These are phyloP conservation scores for Platerodrilus igneus DNA, from an alignment of 2,888 invertebrate species.

Conservation along the genomic window DNA sequence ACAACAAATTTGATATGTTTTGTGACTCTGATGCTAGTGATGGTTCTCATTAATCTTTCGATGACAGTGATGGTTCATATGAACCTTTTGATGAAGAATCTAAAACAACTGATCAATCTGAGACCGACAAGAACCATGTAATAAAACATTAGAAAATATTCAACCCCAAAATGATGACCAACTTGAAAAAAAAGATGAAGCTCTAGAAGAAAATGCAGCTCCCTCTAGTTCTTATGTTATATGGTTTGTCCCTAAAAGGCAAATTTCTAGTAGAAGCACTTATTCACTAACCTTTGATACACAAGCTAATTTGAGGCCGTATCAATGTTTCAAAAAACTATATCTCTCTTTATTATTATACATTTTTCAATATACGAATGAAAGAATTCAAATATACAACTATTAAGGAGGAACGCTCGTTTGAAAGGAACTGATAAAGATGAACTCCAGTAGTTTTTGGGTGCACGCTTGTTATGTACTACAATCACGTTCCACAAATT, in stretches of 20 bases:
- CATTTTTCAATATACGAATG: constrained; percentile 8
- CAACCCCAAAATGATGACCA: too few species aligned
- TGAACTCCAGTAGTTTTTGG: constrained; percentile 13
- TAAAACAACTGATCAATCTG: too few species aligned
- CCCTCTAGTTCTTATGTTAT: too few species aligned
- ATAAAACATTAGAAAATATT: too few species aligned
- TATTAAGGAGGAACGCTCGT: neutral
- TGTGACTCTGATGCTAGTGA: too few species aligned
- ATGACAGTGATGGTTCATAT: too few species aligned
- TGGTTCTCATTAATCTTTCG: too few species aligned
- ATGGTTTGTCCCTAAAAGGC: constrained; percentile 3
- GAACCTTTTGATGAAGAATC: too few species aligned
- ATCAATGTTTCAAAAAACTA: constrained; percentile 2
- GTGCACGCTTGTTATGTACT: constrained; percentile 15
- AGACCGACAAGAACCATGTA: too few species aligned
- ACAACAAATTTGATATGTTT: too few species aligned
- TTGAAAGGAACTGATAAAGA: constrained; percentile 13
- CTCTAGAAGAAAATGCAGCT: too few species aligned
- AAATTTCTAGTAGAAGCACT: constrained; percentile 9
- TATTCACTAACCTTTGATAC: constrained; percentile 2
- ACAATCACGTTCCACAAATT: constrained; percentile 15
- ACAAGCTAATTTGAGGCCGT: constrained; percentile 1
- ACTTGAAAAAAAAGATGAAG: too few species aligned
- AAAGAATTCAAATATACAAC: constrained; percentile 7
- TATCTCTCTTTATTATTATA: constrained; percentile 10